Conservation (phyloP, 2,113 vertebrate genomes). For the Neotoma lepida region DNA sequence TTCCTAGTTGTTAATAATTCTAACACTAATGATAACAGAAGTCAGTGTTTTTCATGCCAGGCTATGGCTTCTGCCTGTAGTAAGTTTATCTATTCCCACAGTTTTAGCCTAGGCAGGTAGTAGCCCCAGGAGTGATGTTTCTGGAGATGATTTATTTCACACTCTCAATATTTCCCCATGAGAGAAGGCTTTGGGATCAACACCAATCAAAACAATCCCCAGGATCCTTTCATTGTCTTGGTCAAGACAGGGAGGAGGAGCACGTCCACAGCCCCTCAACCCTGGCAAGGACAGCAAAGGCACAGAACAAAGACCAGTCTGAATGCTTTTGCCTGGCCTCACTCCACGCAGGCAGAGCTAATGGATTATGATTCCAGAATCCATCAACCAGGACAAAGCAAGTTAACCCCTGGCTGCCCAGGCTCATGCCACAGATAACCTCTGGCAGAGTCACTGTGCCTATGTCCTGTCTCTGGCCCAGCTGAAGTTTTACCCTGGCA, state of each 20-base stretch:
- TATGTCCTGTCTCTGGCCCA: neutral
- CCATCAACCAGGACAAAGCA: slow-evolving; percentile 72
- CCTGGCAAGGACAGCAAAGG: slow-evolving; percentile 52
- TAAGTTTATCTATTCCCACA: slow-evolving; percentile 7
- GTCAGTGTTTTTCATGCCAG: slow-evolving; percentile 3
- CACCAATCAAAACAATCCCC: slow-evolving; percentile 43
- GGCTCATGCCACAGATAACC: neutral
- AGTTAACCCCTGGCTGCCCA: slow-evolving; percentile 74
- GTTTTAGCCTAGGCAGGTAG: slow-evolving; percentile 17
- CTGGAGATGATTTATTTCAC: slow-evolving; percentile 19
- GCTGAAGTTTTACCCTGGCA: neutral
- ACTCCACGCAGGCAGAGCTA: slow-evolving; percentile 77
- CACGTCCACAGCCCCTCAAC: slow-evolving; percentile 24
- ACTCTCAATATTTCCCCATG: slow-evolving; percentile 9
- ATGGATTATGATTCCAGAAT: slow-evolving; percentile 79
- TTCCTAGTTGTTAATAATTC: neutral
- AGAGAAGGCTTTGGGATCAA: neutral
- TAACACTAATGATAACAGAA: neutral
- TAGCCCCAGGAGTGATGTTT: neutral
- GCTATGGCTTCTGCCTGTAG: neutral
- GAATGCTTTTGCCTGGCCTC: slow-evolving; percentile 66
- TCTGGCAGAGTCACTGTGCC: neutral
- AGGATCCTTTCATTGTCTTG: slow-evolving; percentile 2
- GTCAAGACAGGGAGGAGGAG: neutral
- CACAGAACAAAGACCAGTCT: slow-evolving; percentile 76